These are phyloP conservation scores for Reinhardtius hippoglossoides DNA, from an alignment of 2,113 vertebrate species.

Conservation along the genomic window DNA sequence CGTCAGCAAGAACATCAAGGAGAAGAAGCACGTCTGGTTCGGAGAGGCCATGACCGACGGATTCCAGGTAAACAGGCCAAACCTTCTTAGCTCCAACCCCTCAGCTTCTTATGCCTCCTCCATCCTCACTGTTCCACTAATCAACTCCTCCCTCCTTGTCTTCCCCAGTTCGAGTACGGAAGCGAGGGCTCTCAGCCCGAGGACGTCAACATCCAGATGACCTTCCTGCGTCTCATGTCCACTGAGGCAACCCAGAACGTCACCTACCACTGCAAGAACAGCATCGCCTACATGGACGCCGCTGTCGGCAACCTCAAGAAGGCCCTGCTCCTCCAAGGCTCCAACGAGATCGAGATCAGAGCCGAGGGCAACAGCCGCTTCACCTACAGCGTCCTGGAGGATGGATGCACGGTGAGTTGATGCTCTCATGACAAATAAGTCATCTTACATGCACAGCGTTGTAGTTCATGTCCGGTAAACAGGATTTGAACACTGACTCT, in stretches of 20 bases:
- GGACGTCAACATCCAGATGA: conserved; percentile 97
- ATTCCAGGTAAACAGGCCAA: conserved; percentile 87
- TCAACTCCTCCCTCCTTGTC: conserved; percentile 11
- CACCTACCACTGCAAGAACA: conserved; percentile 99
- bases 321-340: conserved; percentile 95
- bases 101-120: neutral
- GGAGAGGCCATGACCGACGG: conserved; percentile 94
- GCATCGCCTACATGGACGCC: conserved; percentile 96
- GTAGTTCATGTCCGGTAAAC: neutral
- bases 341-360: conserved; percentile 98
- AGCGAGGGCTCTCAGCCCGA: conserved; percentile 88
- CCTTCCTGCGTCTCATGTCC: conserved; percentile 99
- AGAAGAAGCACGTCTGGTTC: conserved; percentile 97
- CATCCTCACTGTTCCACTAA: conserved; percentile 80
- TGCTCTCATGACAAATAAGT: neutral
- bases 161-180: conserved; percentile 90
- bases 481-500: neutral
- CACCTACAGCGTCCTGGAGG: conserved; percentile 92
- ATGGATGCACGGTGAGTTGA: conserved; percentile 92
- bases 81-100: neutral
- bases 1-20: conserved; percentile 93
- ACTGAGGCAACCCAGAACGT: conserved; percentile 97
- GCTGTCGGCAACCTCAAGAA: conserved; percentile 95
- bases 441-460: neutral
- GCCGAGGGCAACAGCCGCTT: conserved; percentile 99